phyloP scores from a whole-genome alignment of 2,797 vertebrate species.

The Peromyscus melanophrys region DNA sequence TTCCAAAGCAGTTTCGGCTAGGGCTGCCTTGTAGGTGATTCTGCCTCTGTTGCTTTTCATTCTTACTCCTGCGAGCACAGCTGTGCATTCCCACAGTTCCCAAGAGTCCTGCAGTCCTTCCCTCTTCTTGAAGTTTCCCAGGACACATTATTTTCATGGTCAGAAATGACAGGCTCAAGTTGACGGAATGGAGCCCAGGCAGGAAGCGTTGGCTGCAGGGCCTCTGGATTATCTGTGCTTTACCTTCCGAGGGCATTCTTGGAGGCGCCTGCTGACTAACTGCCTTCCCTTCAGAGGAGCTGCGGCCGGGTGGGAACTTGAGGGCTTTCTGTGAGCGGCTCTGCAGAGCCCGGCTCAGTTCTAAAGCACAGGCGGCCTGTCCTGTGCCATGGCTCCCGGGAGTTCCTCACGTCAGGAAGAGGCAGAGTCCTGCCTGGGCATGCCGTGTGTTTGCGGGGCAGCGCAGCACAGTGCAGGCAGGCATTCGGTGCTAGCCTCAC shows the following conservation, averaged over 20 bases:
- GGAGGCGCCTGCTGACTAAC: not conserved
- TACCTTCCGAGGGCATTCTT: not conserved
- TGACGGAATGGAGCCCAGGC: not conserved
- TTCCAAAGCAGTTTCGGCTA: constrained; percentile 17
- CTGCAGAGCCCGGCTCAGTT: not conserved
- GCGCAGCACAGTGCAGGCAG: not conserved
- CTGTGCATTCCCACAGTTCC: not conserved
- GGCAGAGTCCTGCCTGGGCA: not conserved
- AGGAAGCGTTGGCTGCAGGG: not conserved
- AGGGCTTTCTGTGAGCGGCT: not conserved
- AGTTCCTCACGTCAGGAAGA: constrained; percentile 34
- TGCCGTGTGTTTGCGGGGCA: not conserved
- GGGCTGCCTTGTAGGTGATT: not conserved
- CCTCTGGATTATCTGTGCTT: not conserved
- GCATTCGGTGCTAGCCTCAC: constrained; percentile 28
- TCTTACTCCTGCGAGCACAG: not conserved
- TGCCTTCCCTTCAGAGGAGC: not conserved
- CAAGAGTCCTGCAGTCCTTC: not conserved
- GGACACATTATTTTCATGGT: not conserved
- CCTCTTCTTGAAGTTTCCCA: not conserved
- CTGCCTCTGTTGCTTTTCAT: not conserved
- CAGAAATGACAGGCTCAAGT: not conserved
- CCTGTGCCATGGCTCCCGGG: not conserved
- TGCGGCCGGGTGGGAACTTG: not conserved
- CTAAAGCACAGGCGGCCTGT: accelerated